These are phyloP conservation scores for Drosophila paramelanica DNA, from an alignment of 2,888 invertebrate species.

Conservation along the genomic window DNA sequence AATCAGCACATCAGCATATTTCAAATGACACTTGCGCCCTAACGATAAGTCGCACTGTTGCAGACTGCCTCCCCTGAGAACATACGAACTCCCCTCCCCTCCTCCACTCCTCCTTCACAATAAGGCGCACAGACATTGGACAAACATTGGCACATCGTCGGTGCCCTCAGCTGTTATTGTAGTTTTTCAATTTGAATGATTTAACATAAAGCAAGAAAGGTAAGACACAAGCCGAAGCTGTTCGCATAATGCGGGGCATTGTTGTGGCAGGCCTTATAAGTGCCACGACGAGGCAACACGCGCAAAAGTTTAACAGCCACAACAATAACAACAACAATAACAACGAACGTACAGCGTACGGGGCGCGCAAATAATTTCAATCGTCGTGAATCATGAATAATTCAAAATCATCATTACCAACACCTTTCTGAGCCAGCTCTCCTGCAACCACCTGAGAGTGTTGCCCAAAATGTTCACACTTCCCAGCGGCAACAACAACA, in stretches of 20 bases:
- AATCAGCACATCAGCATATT: slow-evolving; percentile 64
- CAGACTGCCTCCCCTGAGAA: slow-evolving; percentile 71
- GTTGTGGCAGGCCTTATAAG: slow-evolving; percentile 71
- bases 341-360: slow-evolving; percentile 26
- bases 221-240: slow-evolving; percentile 43
- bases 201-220: slow-evolving; percentile 76
- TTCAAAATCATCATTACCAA: slow-evolving; percentile 80
- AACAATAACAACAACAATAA: slow-evolving; percentile 32
- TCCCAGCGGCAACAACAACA: slow-evolving; percentile 65
- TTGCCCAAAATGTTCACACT: slow-evolving; percentile 79
- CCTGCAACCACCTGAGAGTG: slow-evolving; percentile 70
- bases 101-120: background rate
- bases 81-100: slow-evolving; percentile 42
- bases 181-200: slow-evolving; percentile 79
- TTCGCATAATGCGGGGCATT: slow-evolving; percentile 64
- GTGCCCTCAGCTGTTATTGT: slow-evolving; percentile 76
- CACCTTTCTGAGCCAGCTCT: slow-evolving; percentile 72
- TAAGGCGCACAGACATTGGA: slow-evolving; percentile 41
- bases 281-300: slow-evolving; percentile 63
- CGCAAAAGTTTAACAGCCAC: slow-evolving; percentile 71
- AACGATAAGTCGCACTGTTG: slow-evolving; percentile 56
- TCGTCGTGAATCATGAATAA: slow-evolving; percentile 80
- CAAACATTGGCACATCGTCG: slow-evolving; percentile 62
- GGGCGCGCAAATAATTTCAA: slow-evolving; percentile 80
- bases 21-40: slow-evolving; percentile 68